Evolutionary conservation across 2,888 invertebrate species (phyloP).

Genomic region (Agrotis ipsilon): DNA sequence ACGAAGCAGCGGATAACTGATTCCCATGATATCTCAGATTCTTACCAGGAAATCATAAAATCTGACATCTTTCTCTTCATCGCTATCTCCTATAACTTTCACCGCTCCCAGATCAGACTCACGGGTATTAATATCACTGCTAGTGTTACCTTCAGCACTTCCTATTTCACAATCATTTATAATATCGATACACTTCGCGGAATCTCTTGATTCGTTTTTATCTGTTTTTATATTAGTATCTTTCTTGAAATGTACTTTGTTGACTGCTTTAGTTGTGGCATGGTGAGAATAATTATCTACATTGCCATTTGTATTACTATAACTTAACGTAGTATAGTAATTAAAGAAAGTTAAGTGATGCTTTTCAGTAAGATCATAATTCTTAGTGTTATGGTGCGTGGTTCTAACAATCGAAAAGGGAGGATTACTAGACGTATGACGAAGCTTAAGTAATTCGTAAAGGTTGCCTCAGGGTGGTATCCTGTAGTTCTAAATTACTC

Average conservation of each 20-base stretch:
- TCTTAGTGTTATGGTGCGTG: too few species aligned
- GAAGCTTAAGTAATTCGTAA: too few species aligned
- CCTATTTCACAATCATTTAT: slow-evolving; percentile 80
- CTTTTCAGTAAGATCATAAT: not conserved
- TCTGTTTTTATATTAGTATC: not conserved
- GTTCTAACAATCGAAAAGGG: too few species aligned
- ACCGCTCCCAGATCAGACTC: slow-evolving; percentile 72
- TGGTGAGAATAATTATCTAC: not conserved
- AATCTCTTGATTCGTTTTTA: slow-evolving; percentile 6
- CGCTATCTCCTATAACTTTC: slow-evolving; percentile 61
- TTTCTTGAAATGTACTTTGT: not conserved
- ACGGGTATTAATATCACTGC: slow-evolving; percentile 85
- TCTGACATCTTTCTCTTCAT: not conserved
- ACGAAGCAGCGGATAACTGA: not conserved
- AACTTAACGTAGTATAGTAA: too few species aligned
- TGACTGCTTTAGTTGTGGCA: not conserved
- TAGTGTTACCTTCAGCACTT: slow-evolving; percentile 84
- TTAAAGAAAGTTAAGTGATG: not conserved
- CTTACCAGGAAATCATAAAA: not conserved
- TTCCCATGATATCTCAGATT: not conserved
- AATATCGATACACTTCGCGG: slow-evolving; percentile 55
- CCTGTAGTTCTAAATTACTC: not conserved
- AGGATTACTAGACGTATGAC: too few species aligned
- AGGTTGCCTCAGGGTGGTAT: not conserved
- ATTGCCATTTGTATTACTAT: not conserved